These are phyloP conservation scores for Dinocampus coccinellae DNA, from an alignment of 2,888 invertebrate genomes.

Conservation along the genomic window DNA sequence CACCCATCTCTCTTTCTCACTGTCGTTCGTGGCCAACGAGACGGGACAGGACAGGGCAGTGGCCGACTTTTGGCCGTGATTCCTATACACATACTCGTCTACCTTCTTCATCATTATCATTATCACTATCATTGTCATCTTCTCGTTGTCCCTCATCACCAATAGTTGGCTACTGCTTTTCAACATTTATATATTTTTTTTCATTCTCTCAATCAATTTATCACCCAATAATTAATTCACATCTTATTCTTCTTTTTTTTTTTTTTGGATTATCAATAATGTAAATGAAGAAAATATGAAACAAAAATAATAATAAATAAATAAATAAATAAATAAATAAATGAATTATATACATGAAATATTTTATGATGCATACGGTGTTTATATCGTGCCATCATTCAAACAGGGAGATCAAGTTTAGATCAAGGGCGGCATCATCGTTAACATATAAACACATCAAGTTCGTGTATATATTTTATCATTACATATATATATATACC, in stretches of 20 bases:
- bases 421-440: constrained; percentile 47
- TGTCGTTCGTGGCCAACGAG: not conserved
- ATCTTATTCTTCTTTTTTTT: too few relatives aligned
- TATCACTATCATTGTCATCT: constrained; percentile 5
- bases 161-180: not conserved
- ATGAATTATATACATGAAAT: constrained; percentile 15
- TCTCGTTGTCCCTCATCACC: not conserved
- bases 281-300: not conserved
- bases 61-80: constrained; percentile 33
- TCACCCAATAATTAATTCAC: not conserved
- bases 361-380: constrained; percentile 11
- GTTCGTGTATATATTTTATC: not conserved
- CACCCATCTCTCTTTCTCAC: constrained; percentile 30
- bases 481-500: constrained; percentile 2
- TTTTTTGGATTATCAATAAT: too few relatives aligned
- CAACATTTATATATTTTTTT: not conserved
- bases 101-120: constrained; percentile 26
- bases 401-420: constrained; percentile 31
- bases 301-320: constrained; percentile 11
- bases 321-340: too few relatives aligned
- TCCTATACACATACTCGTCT: constrained; percentile 17
- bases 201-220: constrained; percentile 18
- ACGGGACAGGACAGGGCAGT: constrained; percentile 28
- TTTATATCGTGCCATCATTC: constrained; percentile 15
- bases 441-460: constrained; percentile 24